These are phyloP conservation scores for Lophius americanus DNA, from an alignment of 2,797 vertebrate species.

Conservation along the genomic window DNA sequence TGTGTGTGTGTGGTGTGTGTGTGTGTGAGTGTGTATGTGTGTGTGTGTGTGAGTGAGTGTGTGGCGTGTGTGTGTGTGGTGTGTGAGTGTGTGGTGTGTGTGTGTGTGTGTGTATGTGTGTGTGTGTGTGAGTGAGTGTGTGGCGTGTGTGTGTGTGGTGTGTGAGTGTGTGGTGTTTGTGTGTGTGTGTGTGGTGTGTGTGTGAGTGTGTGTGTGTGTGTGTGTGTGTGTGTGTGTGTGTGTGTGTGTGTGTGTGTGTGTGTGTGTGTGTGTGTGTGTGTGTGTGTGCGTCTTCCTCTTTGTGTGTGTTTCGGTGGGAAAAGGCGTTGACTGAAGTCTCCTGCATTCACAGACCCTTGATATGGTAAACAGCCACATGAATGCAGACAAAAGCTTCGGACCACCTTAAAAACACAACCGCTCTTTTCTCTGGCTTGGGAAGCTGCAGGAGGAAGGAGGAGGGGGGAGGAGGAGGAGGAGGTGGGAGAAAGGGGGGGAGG, in stretches of 20 bases:
- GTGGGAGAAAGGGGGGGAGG: slow-evolving; percentile 9
- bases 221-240: background rate
- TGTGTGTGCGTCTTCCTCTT: slow-evolving; percentile 25
- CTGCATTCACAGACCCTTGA: slow-evolving; percentile 72
- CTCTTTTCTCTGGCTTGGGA: slow-evolving; percentile 64
- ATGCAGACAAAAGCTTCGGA: slow-evolving; percentile 73
- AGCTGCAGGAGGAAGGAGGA: slow-evolving; percentile 37
- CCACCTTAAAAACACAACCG: slow-evolving; percentile 68
- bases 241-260: slow-evolving; percentile 13
- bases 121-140: slow-evolving; percentile 12
- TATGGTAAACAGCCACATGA: slow-evolving; percentile 77
- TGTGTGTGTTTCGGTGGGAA: slow-evolving; percentile 67
- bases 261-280: slow-evolving; percentile 22
- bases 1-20: too few relatives aligned
- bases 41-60: background rate
- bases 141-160: slow-evolving; percentile 24
- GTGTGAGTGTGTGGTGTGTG: background rate
- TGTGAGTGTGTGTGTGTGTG: background rate
- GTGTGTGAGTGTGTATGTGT: too few relatives aligned
- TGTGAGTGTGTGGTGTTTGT: too few relatives aligned
- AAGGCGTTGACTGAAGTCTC: slow-evolving; percentile 62
- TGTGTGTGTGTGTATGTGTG: background rate
- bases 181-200: slow-evolving; percentile 27
- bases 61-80: too few relatives aligned
- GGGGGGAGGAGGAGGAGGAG: slow-evolving; percentile 1